Conservation (phyloP, 2,113 vertebrate species). For the Hemicordylus capensis region DNA sequence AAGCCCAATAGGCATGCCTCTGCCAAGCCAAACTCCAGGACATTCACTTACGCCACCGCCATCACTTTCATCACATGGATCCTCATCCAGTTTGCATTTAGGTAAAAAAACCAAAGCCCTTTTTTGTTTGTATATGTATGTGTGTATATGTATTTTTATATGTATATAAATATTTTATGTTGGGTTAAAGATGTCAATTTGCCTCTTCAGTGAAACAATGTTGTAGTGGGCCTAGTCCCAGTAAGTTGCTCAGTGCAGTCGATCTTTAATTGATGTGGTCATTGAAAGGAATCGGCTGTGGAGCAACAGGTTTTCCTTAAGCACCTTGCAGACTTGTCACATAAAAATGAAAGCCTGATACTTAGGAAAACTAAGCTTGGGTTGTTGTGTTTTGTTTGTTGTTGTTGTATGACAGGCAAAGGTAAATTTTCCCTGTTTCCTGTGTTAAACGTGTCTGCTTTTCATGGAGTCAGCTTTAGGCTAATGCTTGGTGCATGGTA, state of each 20-base stretch:
- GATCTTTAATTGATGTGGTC: conserved; percentile 33
- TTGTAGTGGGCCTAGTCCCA: conserved; percentile 52
- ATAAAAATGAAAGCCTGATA: conserved; percentile 39
- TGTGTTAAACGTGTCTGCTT: conserved; percentile 30
- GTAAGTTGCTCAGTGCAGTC: conserved; percentile 33
- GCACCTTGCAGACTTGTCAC: conserved; percentile 21
- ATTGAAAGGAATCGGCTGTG: conserved; percentile 46
- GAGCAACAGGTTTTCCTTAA: conserved; percentile 44
- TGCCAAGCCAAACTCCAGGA: conserved; percentile 92
- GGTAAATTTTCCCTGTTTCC: conserved; percentile 47
- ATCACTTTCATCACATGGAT: conserved; percentile 97
- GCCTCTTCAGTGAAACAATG: conserved; percentile 71
- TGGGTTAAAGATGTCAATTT: conserved; percentile 80
- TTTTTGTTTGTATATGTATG: conserved; percentile 79
- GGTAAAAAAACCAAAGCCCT: conserved; percentile 81
- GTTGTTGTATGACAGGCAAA: conserved; percentile 40
- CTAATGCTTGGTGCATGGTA: conserved; percentile 23
- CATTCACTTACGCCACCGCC: conserved; percentile 98
- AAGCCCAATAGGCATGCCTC: conserved; percentile 95
- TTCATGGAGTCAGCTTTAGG: conserved; percentile 27
- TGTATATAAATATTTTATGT: conserved; percentile 81
- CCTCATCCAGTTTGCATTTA: conserved; percentile 97
- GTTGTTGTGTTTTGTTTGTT: conserved; percentile 35
- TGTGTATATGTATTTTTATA: conserved; percentile 80
- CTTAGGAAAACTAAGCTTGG: conserved; percentile 46